Evolutionary conservation across 2,113 vertebrate species (phyloP).

Genomic region (Rhynchomys soricoides): DNA sequence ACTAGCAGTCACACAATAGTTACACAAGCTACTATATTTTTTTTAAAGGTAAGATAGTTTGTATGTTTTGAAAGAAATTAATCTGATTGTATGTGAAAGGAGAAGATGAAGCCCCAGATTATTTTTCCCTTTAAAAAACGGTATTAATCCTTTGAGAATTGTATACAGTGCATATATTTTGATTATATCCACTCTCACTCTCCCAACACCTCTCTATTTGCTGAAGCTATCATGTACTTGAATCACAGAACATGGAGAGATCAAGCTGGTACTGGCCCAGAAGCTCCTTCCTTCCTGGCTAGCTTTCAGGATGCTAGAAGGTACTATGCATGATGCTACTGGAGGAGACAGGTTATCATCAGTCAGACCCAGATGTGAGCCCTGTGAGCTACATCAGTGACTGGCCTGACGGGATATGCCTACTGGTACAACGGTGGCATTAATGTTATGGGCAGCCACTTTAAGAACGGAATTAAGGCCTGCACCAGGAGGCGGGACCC

Average conservation of each 20-base stretch:
- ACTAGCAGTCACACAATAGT: not conserved
- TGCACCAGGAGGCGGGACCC: not conserved
- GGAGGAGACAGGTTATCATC: not conserved
- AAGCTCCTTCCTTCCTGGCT: not conserved
- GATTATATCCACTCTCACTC: not conserved
- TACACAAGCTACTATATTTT: not conserved
- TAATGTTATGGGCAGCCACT: not conserved
- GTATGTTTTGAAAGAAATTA: not conserved
- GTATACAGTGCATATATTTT: not conserved
- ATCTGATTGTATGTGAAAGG: not conserved
- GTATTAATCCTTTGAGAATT: not conserved
- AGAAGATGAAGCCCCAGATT: not conserved
- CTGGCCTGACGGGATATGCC: not conserved
- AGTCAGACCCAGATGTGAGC: not conserved
- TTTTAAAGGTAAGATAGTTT: not conserved
- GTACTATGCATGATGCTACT: not conserved
- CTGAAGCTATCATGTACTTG: not conserved
- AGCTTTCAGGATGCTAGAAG: not conserved
- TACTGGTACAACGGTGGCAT: not conserved
- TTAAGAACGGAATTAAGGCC: not conserved
- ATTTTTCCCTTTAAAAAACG: not conserved
- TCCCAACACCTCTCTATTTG: not conserved
- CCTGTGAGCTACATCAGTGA: not conserved
- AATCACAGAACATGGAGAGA: not conserved
- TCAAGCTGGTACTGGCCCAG: not conserved